Base-by-base conservation (phyloP, 2,888 invertebrate species). In the Eupithecia inturbata region DNA sequence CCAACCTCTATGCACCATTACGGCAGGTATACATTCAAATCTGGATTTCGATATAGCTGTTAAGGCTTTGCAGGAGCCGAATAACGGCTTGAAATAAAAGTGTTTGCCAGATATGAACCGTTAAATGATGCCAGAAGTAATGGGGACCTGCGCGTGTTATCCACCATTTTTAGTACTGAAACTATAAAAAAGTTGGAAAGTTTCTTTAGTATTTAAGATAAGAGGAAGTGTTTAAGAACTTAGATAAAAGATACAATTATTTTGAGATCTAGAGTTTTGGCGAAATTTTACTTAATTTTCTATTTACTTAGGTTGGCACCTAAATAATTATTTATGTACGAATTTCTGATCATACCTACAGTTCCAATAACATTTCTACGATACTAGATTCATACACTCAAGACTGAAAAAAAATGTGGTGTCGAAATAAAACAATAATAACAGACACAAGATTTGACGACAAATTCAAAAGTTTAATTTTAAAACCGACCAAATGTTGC, bases 1-100 rank as follows among this genome's bases (percentile, higher is more conserved):
- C 84, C 82, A 39, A n/a, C 77, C 73, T 76, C 79, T 79, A 74
- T 83, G 77, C 82, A 83, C 87, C 86, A 87, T 87, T 87, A 88
- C 87, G 85, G 87, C 87, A 87, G 87, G 88, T 88, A 88, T 87
- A 89, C 89, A 90, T 90, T 89, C 87, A 89, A 90, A 90, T 88
- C 89, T 88, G 91, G 87, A 88, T 90, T 90, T 87, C 88, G 89
- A 90, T 91, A 88, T 87, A 87, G 90, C 90, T 82, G 88, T 90
- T 88, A 89, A 33, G 33, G 63, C 63, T 64, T 88, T 87, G 85
- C 86, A 69, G 86, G 79, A 78, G 79, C 81, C 82, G 84, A 80
- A 82, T 85, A 85, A 87, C 84, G 83, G 80, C 79, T 77, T 79
- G 81, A 85, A 86, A 87, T 87, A 87, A 87, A 87, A 86, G 83